Evolutionary conservation across 2,888 invertebrate genomes (phyloP).

Genomic region (Diloba caeruleocephala): DNA sequence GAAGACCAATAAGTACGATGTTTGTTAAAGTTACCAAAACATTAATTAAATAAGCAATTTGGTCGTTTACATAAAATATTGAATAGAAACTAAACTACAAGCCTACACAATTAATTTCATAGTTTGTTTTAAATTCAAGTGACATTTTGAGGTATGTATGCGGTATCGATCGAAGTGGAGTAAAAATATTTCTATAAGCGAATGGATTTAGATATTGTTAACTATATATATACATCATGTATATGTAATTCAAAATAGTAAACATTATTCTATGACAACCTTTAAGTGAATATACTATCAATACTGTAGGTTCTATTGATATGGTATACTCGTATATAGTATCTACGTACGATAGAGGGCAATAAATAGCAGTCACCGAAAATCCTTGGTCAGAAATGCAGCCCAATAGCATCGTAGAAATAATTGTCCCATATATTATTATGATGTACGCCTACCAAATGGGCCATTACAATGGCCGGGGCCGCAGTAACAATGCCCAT

Average conservation of each 20-base stretch:
- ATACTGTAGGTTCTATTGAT: conserved; percentile 1
- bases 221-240: neutral
- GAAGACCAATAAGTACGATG: too few relatives aligned
- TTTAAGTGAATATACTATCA: neutral
- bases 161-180: too few relatives aligned
- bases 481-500: conserved; percentile 87
- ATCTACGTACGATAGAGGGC: conserved; percentile 36
- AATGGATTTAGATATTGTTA: neutral
- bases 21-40: too few relatives aligned
- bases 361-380: conserved; percentile 62
- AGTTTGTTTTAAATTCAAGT: too few relatives aligned
- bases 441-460: conserved; percentile 86
- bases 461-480: conserved; percentile 82
- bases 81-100: too few relatives aligned
- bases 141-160: too few relatives aligned
- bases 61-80: too few relatives aligned
- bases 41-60: too few relatives aligned
- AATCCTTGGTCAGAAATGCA: conserved; percentile 72
- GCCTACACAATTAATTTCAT: too few relatives aligned
- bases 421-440: conserved; percentile 85
- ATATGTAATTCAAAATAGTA: too few relatives aligned
- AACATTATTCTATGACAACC: neutral
- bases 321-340: conserved; percentile 16
- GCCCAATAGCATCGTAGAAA: conserved; percentile 74
- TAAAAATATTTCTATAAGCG: too few relatives aligned